Evolutionary conservation across 2,797 vertebrate species (phyloP), one percentile per base, ranked within the genome.

Genomic region (Spheniscus humboldti): DNA sequence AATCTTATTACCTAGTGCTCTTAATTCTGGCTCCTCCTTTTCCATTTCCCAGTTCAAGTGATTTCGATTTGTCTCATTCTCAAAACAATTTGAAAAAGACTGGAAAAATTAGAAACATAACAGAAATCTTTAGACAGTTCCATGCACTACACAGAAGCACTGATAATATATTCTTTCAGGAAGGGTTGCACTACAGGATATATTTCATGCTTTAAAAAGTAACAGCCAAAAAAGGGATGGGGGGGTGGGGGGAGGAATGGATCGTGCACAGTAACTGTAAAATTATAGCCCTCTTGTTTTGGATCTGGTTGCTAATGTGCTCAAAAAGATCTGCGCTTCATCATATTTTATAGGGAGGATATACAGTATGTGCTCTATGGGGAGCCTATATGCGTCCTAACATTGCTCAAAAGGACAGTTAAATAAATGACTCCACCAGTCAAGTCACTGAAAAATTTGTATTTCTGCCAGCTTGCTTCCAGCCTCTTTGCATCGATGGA

Each of bases 381-480:
- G 90, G 74, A 95, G 67, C 64, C 92, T 96, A 84, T 96, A 66
- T 27, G 77, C 96, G 89, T 88, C 90, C 88, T 95, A 95, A 91
- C 96, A 91, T 94, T 96, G 93, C 96, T 97, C 94, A 90, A 90
- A 97, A 94, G 87, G 81, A 96, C 91, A 96, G 86, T 96, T 96
- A 97, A 97, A 97, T 93, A 97, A 97, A 97, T 97, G 88, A 97
- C 55, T 96, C 93, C 96, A 97, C 91, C 95, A 97, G 86, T 96
- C 96, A 93, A 96, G 90, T 96, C 92, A 84, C 94, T 94, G 88
- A 96, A 97, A 88, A 93, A 78, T 83, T 93, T 97, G 95, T 96
- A 80, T 96, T 92, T 76, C 95, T 96, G 96, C 96, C 97, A 97
- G 92, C 79, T 95, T 92, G 93, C 88, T 95, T 94, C 88, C 80